A percentile compares a stretch with the other conserved stretches of the same genome.
Conservation (phyloP, 1,140 invertebrate genomes). For the Metopolophium dirhodum region DNA sequence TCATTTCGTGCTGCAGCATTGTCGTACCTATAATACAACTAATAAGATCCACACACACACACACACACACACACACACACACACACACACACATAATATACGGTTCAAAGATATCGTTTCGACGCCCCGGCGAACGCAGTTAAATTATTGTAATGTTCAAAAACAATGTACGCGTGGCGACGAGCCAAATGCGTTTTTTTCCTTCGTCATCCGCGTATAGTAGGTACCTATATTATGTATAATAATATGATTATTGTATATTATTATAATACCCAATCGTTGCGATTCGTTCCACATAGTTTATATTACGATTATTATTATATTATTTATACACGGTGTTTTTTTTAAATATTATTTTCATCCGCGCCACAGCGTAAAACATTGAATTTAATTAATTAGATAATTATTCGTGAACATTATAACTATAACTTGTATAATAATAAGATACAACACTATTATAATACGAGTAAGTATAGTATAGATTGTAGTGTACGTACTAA, state of each 20-base stretch:
- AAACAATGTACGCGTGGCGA: background rate
- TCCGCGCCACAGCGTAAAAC: background rate
- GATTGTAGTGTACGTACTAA: no score
- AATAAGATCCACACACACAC: background rate
- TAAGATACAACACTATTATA: background rate
- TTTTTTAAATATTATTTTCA: background rate
- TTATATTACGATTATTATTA: background rate
- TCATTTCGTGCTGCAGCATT: background rate
- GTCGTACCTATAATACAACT: background rate
- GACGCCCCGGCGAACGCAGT: background rate
- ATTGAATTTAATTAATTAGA: background rate
- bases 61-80: no score
- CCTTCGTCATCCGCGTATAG: background rate
- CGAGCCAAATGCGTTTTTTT: background rate
- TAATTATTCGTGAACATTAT: background rate
- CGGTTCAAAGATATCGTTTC: background rate
- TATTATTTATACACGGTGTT: background rate
- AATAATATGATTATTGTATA: background rate
- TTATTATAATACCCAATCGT: background rate
- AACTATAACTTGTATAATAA: background rate
- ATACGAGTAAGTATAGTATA: no score
- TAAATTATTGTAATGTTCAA: conserved; percentile 1
- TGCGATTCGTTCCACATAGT: background rate
- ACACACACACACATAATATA: background rate
- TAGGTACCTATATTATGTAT: no score